phyloP scores from a whole-genome alignment of 2,797 vertebrate species.

The Trachurus trachurus region DNA sequence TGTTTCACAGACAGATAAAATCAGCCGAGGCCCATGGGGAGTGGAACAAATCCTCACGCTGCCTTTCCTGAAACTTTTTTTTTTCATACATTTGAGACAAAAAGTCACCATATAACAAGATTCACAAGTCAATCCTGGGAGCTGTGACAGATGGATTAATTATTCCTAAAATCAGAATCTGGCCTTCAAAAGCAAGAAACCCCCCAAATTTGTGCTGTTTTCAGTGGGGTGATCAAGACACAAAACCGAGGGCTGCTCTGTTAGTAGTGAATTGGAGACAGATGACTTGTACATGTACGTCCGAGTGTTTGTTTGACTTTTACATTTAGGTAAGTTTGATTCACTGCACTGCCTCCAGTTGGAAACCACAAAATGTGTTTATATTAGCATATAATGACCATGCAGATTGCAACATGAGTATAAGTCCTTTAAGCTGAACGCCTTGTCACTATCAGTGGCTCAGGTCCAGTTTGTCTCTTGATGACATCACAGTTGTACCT shows the following conservation, averaged over 20 bases:
- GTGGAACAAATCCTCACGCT: conserved; percentile 69
- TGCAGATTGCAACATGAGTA: not conserved
- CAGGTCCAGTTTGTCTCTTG: conserved; percentile 11
- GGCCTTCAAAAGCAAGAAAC: conserved; percentile 30
- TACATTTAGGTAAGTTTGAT: conserved; percentile 46
- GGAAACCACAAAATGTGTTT: conserved; percentile 49
- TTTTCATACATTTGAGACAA: conserved; percentile 35
- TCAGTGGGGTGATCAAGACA: conserved; percentile 50
- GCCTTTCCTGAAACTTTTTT: conserved; percentile 66
- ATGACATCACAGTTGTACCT: conserved; percentile 1
- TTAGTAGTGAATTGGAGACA: conserved; percentile 46
- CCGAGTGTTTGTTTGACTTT: conserved; percentile 58
- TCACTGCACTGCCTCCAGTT: conserved; percentile 33
- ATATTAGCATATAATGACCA: conserved; percentile 26
- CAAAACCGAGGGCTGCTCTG: conserved; percentile 18
- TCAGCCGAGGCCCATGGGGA: conserved; percentile 65
- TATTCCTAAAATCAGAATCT: conserved; percentile 35
- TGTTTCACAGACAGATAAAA: conserved; percentile 79
- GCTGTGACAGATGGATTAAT: conserved; percentile 48
- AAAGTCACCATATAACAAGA: conserved; percentile 44
- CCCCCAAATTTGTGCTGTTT: conserved; percentile 9
- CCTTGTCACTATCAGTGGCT: conserved; percentile 5
- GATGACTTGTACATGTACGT: conserved; percentile 44
- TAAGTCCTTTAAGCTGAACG: not conserved
- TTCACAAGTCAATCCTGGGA: conserved; percentile 49